A percentile compares a stretch with the other conserved stretches of the same genome.
phyloP scores from a whole-genome alignment of 1,140 invertebrate genomes.

The Ptiloglossa arizonensis region DNA sequence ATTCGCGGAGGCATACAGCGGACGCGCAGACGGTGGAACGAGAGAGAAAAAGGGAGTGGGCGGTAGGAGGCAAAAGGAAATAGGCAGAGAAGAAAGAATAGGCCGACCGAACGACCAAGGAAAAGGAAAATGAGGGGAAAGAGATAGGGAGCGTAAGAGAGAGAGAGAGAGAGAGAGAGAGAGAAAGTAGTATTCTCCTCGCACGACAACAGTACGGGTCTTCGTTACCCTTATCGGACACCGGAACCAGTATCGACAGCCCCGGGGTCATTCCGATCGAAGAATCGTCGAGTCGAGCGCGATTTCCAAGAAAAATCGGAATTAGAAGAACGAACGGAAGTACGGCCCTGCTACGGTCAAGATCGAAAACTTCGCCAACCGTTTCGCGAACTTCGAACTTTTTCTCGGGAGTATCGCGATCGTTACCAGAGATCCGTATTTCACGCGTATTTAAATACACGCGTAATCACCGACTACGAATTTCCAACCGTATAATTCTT shows the following conservation, averaged over 20 bases:
- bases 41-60: constrained; percentile 25
- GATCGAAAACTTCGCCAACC: too few relatives aligned
- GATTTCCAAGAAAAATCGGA: constrained; percentile 27
- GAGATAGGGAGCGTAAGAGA: constrained; percentile 6
- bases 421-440: too few relatives aligned
- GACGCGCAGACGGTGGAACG: constrained; percentile 54
- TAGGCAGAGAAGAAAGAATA: constrained; percentile 51
- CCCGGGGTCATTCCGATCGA: constrained; percentile 55
- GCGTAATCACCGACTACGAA: too few relatives aligned
- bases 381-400: too few relatives aligned
- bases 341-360: background rate
- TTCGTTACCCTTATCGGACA: constrained; percentile 65
- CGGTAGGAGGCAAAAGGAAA: constrained; percentile 35
- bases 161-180: background rate
- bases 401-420: too few relatives aligned
- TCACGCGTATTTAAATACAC: too few relatives aligned
- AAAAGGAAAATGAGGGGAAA: constrained; percentile 16
- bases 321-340: constrained; percentile 10
- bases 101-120: constrained; percentile 42
- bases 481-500: too few relatives aligned
- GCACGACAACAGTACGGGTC: constrained; percentile 58
- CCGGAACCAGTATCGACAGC: constrained; percentile 60
- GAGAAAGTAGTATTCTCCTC: constrained; percentile 29
- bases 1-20: constrained; percentile 47
- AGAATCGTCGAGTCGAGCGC: constrained; percentile 29